Evolutionary conservation across 2,113 vertebrate genomes (phyloP).

Genomic region (Corythornis cristatus): DNA sequence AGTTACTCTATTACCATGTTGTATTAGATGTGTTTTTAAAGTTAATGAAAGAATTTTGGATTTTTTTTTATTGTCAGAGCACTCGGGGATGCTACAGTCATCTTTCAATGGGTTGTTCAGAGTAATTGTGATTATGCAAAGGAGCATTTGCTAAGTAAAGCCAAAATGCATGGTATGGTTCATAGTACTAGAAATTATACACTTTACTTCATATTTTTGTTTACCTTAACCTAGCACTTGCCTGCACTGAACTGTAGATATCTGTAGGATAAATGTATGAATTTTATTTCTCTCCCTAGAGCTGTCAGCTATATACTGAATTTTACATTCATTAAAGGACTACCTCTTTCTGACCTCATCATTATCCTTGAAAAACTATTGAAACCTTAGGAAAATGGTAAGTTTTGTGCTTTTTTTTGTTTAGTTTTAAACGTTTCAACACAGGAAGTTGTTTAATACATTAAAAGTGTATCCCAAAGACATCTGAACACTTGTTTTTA

Average conservation of each 20-base stretch:
- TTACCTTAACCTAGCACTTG: not conserved
- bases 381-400: slow-evolving; percentile 45
- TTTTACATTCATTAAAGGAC: not conserved
- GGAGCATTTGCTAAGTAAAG: not conserved
- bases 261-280: not conserved
- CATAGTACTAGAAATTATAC: not conserved
- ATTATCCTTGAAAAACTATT: not conserved
- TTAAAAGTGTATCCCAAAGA: not conserved
- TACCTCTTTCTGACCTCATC: not conserved
- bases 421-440: not conserved
- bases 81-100: not conserved
- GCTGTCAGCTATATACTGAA: not conserved
- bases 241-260: not conserved
- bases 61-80: not conserved
- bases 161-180: not conserved
- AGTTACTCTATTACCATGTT: not conserved
- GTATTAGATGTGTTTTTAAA: not conserved
- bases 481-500: not conserved
- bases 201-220: not conserved
- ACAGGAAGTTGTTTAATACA: not conserved
- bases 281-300: not conserved
- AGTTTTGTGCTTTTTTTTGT: not conserved
- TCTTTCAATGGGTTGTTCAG: not conserved
- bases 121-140: not conserved
- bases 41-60: not conserved